These are phyloP conservation scores for Agriopis leucophaearia DNA, from an alignment of 2,888 invertebrate species.

Conservation along the genomic window DNA sequence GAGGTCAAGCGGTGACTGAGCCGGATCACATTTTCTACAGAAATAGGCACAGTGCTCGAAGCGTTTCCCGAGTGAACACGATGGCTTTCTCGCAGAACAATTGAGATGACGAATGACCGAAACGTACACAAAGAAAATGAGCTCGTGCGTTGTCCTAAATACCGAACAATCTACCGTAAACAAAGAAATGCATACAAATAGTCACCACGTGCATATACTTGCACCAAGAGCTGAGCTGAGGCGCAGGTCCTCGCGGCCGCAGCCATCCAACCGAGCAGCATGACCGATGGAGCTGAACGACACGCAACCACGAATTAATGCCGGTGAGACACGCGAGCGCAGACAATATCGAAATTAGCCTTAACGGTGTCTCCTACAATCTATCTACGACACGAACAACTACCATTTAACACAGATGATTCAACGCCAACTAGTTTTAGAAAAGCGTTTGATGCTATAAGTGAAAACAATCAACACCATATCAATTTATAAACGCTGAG, in stretches of 20 bases:
- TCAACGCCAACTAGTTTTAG: slow-evolving; percentile 26
- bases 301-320: slow-evolving; percentile 65
- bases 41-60: slow-evolving; percentile 31
- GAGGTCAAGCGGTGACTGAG: slow-evolving; percentile 36
- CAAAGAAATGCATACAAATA: slow-evolving; percentile 64
- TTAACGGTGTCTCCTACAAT: slow-evolving; percentile 54
- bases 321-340: slow-evolving; percentile 62
- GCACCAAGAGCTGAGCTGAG: slow-evolving; percentile 56
- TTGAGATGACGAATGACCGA: slow-evolving; percentile 42
- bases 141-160: slow-evolving; percentile 58
- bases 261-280: slow-evolving; percentile 52
- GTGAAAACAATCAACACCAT: slow-evolving; percentile 34
- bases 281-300: slow-evolving; percentile 67
- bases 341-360: slow-evolving; percentile 57
- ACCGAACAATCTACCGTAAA: slow-evolving; percentile 61
- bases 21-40: slow-evolving; percentile 32
- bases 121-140: slow-evolving; percentile 52
- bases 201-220: slow-evolving; percentile 44
- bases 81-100: slow-evolving; percentile 45
- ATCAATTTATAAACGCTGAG: slow-evolving; percentile 23
- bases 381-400: slow-evolving; percentile 40
- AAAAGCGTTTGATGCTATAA: slow-evolving; percentile 36
- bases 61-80: slow-evolving; percentile 34
- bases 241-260: slow-evolving; percentile 55
- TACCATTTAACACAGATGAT: slow-evolving; percentile 23